Percentiles rank a stretch among this genome's conserved stretches.
phyloP scores from a whole-genome alignment of 1,140 invertebrate species.

The Akabosia matsudoensis region DNA sequence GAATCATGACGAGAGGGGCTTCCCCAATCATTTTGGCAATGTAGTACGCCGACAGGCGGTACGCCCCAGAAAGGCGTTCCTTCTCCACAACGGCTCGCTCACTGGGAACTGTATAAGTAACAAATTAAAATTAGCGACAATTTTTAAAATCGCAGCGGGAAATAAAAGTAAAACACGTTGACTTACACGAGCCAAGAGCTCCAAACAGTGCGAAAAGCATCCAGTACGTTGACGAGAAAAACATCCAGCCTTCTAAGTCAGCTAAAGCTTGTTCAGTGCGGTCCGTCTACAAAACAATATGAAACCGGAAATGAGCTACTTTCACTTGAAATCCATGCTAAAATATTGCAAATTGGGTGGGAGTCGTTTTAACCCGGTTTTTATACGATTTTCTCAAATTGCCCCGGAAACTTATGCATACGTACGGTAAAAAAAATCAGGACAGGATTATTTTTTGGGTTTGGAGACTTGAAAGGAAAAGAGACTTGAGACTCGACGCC shows the following conservation, averaged over 20 bases:
- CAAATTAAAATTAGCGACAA: neutral
- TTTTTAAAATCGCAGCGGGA: too few species aligned
- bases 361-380: too few species aligned
- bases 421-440: too few species aligned
- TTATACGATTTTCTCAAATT: too few species aligned
- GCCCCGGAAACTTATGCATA: too few species aligned
- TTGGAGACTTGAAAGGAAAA: too few species aligned
- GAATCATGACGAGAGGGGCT: slow-evolving; percentile 62
- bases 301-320: too few species aligned
- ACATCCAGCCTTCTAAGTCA: slow-evolving; percentile 82
- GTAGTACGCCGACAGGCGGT: slow-evolving; percentile 79
- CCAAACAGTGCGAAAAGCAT: slow-evolving; percentile 80
- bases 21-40: slow-evolving; percentile 82
- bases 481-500: too few species aligned
- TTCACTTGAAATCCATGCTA: too few species aligned
- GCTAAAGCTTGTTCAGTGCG: slow-evolving; percentile 70
- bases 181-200: slow-evolving; percentile 71
- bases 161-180: neutral
- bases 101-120: slow-evolving; percentile 65
- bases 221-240: slow-evolving; percentile 82
- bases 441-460: too few species aligned
- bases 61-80: slow-evolving; percentile 74
- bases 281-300: slow-evolving; percentile 50
- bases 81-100: slow-evolving; percentile 81
- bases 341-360: too few species aligned